Percentiles rank a stretch among this genome's conserved stretches.
Evolutionary conservation across 1,140 invertebrate species (phyloP).

Genomic region (Gryon sp.): DNA sequence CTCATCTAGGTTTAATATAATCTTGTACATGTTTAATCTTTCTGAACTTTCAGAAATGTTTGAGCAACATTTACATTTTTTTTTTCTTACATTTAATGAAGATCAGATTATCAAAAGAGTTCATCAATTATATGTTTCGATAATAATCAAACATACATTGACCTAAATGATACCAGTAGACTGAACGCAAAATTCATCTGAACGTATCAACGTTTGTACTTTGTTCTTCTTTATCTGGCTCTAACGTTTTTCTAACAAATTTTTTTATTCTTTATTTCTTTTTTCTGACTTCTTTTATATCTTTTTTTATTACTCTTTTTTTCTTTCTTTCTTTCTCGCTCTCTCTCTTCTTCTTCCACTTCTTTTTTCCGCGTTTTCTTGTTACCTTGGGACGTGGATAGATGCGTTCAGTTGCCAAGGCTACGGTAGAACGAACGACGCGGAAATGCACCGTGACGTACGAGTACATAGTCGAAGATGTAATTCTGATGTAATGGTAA

Average conservation of each 20-base stretch:
- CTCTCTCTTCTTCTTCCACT: background rate
- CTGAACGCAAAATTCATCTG: too few species aligned
- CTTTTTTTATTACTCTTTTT: background rate
- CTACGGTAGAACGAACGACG: conserved; percentile 35
- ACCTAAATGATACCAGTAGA: too few species aligned
- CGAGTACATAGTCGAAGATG: conserved; percentile 42
- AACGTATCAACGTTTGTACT: too few species aligned
- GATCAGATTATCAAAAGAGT: too few species aligned
- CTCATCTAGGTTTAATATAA: too few species aligned
- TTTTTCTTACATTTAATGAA: too few species aligned
- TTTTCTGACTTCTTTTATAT: background rate
- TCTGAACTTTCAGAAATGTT: too few species aligned
- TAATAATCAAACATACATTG: too few species aligned
- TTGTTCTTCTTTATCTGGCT: background rate
- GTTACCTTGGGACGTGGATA: conserved; percentile 43
- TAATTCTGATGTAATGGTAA: conserved; percentile 51
- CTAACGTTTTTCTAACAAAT: background rate
- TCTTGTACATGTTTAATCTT: too few species aligned
- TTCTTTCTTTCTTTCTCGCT: background rate
- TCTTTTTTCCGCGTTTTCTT: conserved; percentile 11
- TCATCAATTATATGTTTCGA: too few species aligned
- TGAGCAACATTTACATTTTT: too few species aligned
- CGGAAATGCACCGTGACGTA: conserved; percentile 52
- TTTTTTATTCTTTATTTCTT: background rate
- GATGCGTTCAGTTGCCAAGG: conserved; percentile 51